Evolutionary conservation across 2,888 invertebrate genomes (phyloP).

Genomic region (Chrysolina haemoptera): DNA sequence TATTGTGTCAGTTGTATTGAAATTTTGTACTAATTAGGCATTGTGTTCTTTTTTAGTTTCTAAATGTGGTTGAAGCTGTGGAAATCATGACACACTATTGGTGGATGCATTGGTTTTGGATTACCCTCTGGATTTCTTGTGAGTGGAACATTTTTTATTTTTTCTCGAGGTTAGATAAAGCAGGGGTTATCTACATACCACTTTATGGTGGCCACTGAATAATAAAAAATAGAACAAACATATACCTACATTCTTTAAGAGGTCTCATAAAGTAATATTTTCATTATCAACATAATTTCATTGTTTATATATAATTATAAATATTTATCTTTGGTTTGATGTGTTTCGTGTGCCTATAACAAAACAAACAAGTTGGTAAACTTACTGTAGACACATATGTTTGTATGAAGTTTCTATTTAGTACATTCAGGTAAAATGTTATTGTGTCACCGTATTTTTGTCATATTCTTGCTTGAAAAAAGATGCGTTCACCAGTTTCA

Average conservation of each 20-base stretch:
- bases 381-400: neutral
- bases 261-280: neutral
- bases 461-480: slow-evolving; percentile 19
- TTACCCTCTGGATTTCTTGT: slow-evolving; percentile 72
- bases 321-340: slow-evolving; percentile 16
- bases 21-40: slow-evolving; percentile 37
- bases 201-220: neutral
- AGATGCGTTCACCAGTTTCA: slow-evolving; percentile 24
- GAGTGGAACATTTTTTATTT: slow-evolving; percentile 31
- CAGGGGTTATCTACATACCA: neutral
- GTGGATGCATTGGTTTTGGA: slow-evolving; percentile 94
- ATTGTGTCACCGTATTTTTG: slow-evolving; percentile 20
- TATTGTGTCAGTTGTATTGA: slow-evolving; percentile 34
- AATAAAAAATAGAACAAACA: neutral
- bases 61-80: slow-evolving; percentile 75
- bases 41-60: slow-evolving; percentile 52
- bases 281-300: slow-evolving; percentile 10
- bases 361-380: neutral
- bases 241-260: neutral
- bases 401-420: neutral
- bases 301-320: slow-evolving; percentile 18
- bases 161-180: neutral
- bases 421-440: neutral
- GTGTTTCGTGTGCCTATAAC: neutral
- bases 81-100: slow-evolving; percentile 87